Evolutionary conservation across 2,888 invertebrate genomes (phyloP).

Genomic region (Agriopis marginaria): DNA sequence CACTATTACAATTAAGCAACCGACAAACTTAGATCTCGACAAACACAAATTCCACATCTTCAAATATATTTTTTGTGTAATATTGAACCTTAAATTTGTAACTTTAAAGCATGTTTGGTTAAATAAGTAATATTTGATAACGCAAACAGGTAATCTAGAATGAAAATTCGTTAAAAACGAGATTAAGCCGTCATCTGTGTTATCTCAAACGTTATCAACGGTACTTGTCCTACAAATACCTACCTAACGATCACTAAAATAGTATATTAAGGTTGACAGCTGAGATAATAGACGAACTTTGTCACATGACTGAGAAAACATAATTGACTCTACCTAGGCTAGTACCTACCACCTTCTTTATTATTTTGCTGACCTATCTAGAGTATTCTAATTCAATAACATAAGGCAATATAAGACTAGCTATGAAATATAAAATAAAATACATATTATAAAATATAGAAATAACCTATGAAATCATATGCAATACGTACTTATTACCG

Average conservation of each 20-base stretch:
- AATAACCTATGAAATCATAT: too few relatives aligned
- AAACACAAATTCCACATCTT: conserved; percentile 62
- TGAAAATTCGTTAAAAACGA: conserved; percentile 82
- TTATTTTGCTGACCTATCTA: background rate
- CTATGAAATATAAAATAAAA: too few relatives aligned
- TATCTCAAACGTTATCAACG: conserved; percentile 76
- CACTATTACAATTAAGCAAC: conserved; percentile 85
- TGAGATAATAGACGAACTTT: conserved; percentile 65
- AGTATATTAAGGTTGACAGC: conserved; percentile 74
- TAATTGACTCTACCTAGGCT: background rate
- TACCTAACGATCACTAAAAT: conserved; percentile 67
- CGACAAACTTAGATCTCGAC: conserved; percentile 72
- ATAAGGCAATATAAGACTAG: too few relatives aligned
- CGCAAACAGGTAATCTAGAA: conserved; percentile 66
- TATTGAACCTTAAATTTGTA: conserved; percentile 15
- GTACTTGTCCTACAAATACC: conserved; percentile 72
- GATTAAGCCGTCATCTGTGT: conserved; percentile 84
- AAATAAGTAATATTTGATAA: conserved; percentile 44
- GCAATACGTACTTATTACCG: too few relatives aligned
- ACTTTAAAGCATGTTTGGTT: conserved; percentile 47
- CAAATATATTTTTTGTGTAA: conserved; percentile 2
- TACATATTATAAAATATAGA: too few relatives aligned
- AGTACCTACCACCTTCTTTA: background rate
- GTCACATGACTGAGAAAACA: conserved; percentile 59
- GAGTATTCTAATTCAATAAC: background rate